phyloP scores from a whole-genome alignment of 2,888 invertebrate species.

The Pyralis farinalis region DNA sequence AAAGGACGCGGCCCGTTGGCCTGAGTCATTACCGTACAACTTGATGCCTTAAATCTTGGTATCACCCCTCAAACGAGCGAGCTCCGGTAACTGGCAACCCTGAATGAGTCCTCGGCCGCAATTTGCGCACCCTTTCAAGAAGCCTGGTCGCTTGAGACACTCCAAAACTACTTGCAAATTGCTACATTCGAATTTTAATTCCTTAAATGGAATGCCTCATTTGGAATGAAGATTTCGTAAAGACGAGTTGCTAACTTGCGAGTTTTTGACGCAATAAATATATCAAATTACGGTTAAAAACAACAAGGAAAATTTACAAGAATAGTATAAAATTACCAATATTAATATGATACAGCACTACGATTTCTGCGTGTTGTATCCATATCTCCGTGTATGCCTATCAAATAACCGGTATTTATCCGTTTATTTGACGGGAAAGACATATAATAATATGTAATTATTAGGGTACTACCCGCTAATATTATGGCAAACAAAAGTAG shows the following conservation, averaged over 20 bases:
- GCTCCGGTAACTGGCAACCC: constrained; percentile 52
- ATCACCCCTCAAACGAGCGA: constrained; percentile 50
- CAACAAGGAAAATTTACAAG: too few relatives aligned
- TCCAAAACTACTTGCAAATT: constrained; percentile 40
- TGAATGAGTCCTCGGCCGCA: constrained; percentile 67
- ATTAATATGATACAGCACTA: too few relatives aligned
- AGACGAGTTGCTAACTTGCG: too few relatives aligned
- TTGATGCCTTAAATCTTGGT: constrained; percentile 71
- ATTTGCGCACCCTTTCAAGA: constrained; percentile 69
- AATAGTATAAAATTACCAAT: too few relatives aligned
- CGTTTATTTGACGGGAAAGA: too few relatives aligned
- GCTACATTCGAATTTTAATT: constrained; percentile 24
- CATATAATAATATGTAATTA: not conserved
- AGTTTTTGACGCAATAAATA: too few relatives aligned
- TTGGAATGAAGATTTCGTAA: not conserved
- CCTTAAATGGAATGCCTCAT: not conserved
- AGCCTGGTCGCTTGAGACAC: constrained; percentile 30
- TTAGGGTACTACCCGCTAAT: constrained; percentile 4
- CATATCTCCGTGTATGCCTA: too few relatives aligned
- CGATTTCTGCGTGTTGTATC: too few relatives aligned
- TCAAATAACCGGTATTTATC: too few relatives aligned
- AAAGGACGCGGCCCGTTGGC: constrained; percentile 43
- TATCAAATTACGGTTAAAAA: too few relatives aligned
- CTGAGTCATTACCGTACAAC: constrained; percentile 70
- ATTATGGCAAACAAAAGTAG: constrained; percentile 12